Conservation (phyloP, 2,888 invertebrate species). For the Macrosoma leucophasiata region DNA sequence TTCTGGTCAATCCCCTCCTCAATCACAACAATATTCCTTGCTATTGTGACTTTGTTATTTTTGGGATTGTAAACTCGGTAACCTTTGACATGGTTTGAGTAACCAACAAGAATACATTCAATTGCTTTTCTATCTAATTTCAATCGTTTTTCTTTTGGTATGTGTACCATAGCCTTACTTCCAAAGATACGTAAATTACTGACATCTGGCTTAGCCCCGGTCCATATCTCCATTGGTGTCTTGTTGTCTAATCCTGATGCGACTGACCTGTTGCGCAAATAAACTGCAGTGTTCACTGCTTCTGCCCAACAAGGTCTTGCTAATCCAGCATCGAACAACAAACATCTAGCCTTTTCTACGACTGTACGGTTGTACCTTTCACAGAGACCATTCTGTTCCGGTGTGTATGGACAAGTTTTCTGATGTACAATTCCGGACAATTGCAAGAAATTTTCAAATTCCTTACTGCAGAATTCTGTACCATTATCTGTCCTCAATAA, state of each 20-base stretch:
- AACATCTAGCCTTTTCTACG: slow-evolving; percentile 19
- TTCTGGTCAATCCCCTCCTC: slow-evolving; percentile 8
- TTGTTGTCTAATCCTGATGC: slow-evolving; percentile 14
- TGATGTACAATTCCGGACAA: slow-evolving; percentile 19
- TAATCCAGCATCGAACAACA: slow-evolving; percentile 22
- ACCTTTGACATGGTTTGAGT: slow-evolving; percentile 6
- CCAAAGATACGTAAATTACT: slow-evolving; percentile 14
- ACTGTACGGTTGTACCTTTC: too few relatives aligned
- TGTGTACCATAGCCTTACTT: slow-evolving; percentile 12
- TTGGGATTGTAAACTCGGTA: slow-evolving; percentile 10
- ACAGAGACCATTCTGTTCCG: slow-evolving; percentile 24
- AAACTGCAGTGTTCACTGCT: slow-evolving; percentile 17
- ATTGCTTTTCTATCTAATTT: not conserved
- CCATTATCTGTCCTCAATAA: slow-evolving; percentile 8
- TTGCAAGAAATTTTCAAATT: slow-evolving; percentile 5
- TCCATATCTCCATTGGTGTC: slow-evolving; percentile 10
- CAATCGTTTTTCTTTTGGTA: slow-evolving; percentile 9
- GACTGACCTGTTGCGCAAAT: slow-evolving; percentile 13
- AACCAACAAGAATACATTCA: not conserved
- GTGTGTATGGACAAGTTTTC: slow-evolving; percentile 21
- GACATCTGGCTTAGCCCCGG: slow-evolving; percentile 12
- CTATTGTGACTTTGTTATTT: slow-evolving; percentile 3
- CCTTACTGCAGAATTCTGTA: slow-evolving; percentile 4
- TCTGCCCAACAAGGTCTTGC: slow-evolving; percentile 24
- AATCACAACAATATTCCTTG: slow-evolving; percentile 11